These are phyloP conservation scores for Rhabdornis inornatus DNA, from an alignment of 2,113 vertebrate species.

Conservation along the genomic window DNA sequence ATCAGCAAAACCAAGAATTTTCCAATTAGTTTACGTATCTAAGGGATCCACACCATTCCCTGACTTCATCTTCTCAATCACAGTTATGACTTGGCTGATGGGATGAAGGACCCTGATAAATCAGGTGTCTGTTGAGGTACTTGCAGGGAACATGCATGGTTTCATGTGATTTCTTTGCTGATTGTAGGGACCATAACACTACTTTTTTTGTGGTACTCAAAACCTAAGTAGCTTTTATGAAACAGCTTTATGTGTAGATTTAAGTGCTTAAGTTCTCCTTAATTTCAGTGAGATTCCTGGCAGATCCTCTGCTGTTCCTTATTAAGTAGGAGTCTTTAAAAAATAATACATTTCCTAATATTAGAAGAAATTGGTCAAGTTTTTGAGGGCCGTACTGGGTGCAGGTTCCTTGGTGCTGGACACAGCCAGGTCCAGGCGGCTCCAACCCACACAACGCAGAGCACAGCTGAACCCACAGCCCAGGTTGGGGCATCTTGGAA, in stretches of 20 bases:
- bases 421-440: not conserved
- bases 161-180: not conserved
- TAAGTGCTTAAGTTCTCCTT: not conserved
- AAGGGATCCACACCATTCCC: not conserved
- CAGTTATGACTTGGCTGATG: not conserved
- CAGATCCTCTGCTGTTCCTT: not conserved
- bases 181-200: not conserved
- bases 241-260: not conserved
- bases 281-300: not conserved
- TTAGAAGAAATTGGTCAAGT: not conserved
- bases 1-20: not conserved
- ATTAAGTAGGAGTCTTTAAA: not conserved
- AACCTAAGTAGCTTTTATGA: not conserved
- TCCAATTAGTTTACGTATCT: not conserved
- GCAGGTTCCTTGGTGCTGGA: too few species aligned
- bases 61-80: not conserved
- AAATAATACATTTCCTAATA: not conserved
- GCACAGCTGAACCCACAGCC: accelerated
- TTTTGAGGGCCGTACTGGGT: not conserved
- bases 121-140: not conserved
- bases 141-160: not conserved
- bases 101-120: not conserved
- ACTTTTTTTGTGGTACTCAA: not conserved
- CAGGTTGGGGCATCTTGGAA: accelerated
- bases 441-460: accelerated